These are phyloP conservation scores for Pachyramphus minor DNA, from an alignment of 2,113 vertebrate genomes.

Conservation along the genomic window DNA sequence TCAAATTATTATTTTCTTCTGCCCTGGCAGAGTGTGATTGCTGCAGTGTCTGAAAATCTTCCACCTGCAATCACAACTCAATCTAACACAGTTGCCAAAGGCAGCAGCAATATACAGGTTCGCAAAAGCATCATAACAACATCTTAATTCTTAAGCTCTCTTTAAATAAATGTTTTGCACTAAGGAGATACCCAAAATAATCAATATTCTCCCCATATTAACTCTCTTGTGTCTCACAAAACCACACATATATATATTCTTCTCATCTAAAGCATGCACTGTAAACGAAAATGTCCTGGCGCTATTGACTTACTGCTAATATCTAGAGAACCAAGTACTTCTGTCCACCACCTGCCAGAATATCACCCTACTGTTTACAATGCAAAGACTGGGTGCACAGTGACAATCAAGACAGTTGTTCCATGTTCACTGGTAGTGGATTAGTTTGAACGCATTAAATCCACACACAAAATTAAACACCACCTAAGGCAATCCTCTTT, in stretches of 20 bases:
- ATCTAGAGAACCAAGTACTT: neutral
- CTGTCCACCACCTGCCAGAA: neutral
- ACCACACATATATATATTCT: neutral
- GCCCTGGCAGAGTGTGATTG: neutral
- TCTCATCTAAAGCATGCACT: neutral
- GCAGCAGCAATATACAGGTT: neutral
- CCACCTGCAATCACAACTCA: neutral
- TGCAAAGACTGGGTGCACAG: neutral
- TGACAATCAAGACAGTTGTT: neutral
- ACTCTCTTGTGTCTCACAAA: neutral
- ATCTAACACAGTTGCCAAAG: neutral
- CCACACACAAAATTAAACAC: neutral
- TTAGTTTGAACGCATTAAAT: neutral
- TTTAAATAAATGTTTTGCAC: neutral
- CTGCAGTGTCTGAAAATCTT: neutral
- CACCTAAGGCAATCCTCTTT: neutral
- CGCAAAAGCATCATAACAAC: neutral
- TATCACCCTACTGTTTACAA: neutral
- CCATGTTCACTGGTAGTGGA: neutral
- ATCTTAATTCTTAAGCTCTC: neutral
- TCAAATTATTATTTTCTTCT: neutral
- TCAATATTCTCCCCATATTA: neutral
- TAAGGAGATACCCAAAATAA: neutral
- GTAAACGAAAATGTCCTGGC: neutral
- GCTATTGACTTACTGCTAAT: neutral